A percentile compares a stretch with the other conserved stretches of the same genome.
Evolutionary conservation across 1,140 invertebrate genomes (phyloP).

Genomic region (Orussus abietinus): DNA sequence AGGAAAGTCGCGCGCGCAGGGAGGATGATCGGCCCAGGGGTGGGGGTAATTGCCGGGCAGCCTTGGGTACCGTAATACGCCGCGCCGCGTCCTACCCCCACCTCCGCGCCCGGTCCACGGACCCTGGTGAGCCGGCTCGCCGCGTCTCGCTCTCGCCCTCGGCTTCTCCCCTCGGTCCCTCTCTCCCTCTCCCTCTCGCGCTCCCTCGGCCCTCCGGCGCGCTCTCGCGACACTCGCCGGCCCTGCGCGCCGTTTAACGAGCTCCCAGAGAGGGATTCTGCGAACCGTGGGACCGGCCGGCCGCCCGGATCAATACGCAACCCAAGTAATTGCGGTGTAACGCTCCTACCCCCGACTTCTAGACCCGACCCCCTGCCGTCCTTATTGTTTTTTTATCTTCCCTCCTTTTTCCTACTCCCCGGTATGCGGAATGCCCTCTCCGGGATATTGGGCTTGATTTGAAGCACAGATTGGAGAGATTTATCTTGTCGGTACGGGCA

Average conservation of each 20-base stretch:
- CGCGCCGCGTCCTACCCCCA: background rate
- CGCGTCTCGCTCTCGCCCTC: too few relatives aligned
- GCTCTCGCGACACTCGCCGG: background rate
- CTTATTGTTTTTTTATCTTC: too few relatives aligned
- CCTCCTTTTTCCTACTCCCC: too few relatives aligned
- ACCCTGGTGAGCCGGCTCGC: background rate
- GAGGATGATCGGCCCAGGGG: too few relatives aligned
- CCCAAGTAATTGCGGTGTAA: constrained; percentile 31
- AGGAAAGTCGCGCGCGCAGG: constrained; percentile 23
- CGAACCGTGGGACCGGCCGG: constrained; percentile 29
- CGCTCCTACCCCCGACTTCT: too few relatives aligned
- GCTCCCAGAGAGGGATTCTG: constrained; percentile 26
- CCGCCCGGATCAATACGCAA: constrained; percentile 30
- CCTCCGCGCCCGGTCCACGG: background rate
- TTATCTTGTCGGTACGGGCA: too few relatives aligned
- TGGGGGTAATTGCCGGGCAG: constrained; percentile 22
- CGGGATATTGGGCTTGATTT: too few relatives aligned
- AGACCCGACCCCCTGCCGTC: too few relatives aligned
- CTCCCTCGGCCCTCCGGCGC: background rate
- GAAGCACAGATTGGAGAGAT: too few relatives aligned
- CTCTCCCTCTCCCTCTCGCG: constrained; percentile 18
- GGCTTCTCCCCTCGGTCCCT: too few relatives aligned
- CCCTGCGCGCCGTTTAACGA: background rate
- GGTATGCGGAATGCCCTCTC: too few relatives aligned
- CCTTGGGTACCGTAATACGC: constrained; percentile 22